A percentile compares a stretch with the other conserved stretches of the same genome.
These are phyloP conservation scores for Octodon degus DNA, from an alignment of 2,113 vertebrate species.

Conservation along the genomic window DNA sequence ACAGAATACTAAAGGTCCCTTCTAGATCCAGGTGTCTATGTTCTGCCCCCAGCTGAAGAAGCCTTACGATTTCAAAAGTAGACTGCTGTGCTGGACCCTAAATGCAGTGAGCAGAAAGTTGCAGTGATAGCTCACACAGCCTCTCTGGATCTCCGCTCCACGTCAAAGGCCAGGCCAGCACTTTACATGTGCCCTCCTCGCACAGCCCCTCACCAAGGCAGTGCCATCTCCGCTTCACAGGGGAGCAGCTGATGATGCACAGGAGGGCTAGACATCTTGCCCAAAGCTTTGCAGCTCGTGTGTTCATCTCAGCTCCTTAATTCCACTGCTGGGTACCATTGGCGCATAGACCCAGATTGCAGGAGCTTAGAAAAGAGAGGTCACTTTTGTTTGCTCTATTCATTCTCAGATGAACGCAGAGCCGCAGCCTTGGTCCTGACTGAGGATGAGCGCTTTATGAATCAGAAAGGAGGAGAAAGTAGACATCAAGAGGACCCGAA, in stretches of 20 bases:
- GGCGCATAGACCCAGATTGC: background rate
- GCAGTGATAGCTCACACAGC: background rate
- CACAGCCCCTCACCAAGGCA: background rate
- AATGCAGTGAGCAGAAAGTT: background rate
- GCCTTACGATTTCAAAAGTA: background rate
- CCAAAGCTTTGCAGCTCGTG: background rate
- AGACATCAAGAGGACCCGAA: background rate
- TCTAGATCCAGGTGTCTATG: background rate
- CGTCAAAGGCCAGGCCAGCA: background rate
- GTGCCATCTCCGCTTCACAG: background rate
- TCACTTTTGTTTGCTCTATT: background rate
- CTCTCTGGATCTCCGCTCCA: background rate
- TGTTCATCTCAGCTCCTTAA: background rate
- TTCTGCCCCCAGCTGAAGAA: background rate
- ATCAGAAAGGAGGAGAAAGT: background rate
- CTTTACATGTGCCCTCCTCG: background rate
- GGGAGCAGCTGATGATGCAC: background rate
- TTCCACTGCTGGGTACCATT: background rate
- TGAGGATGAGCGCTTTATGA: background rate
- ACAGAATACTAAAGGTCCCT: background rate
- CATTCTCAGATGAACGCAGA: background rate
- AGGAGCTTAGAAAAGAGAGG: background rate
- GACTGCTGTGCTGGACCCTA: background rate
- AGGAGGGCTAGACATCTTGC: background rate
- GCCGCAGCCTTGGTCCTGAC: background rate